phyloP scores from a whole-genome alignment of 2,888 invertebrate species.

The Nemotelus pantherinus region DNA sequence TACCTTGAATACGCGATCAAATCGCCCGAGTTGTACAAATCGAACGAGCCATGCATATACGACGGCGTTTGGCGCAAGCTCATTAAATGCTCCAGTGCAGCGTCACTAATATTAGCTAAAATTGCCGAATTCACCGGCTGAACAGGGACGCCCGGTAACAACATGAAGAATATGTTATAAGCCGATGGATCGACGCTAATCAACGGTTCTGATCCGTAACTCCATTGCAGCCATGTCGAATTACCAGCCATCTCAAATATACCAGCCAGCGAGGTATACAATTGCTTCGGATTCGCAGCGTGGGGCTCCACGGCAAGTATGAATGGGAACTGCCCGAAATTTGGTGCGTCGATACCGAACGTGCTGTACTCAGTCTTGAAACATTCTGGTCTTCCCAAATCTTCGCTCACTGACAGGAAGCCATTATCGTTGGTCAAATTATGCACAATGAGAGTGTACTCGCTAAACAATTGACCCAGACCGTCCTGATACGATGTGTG shows the following conservation, averaged over 20 bases:
- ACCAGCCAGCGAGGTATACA: slow-evolving; percentile 56
- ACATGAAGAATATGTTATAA: slow-evolving; percentile 74
- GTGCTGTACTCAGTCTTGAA: slow-evolving; percentile 56
- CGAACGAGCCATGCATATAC: slow-evolving; percentile 72
- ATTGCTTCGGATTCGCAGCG: slow-evolving; percentile 54
- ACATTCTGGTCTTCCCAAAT: slow-evolving; percentile 58
- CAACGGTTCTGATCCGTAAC: slow-evolving; percentile 56
- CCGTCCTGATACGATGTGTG: slow-evolving; percentile 73
- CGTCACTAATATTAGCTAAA: slow-evolving; percentile 53
- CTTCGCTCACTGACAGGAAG: slow-evolving; percentile 63
- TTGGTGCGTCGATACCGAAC: slow-evolving; percentile 61
- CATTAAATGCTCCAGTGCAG: slow-evolving; percentile 59
- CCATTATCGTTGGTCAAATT: slow-evolving; percentile 67
- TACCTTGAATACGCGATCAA: slow-evolving; percentile 79
- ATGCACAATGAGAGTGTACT: slow-evolving; percentile 72
- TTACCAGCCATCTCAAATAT: slow-evolving; percentile 56
- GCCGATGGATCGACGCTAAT: slow-evolving; percentile 60
- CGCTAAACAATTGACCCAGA: slow-evolving; percentile 69
- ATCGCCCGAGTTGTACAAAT: slow-evolving; percentile 63
- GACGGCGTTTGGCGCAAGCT: slow-evolving; percentile 68
- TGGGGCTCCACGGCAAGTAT: slow-evolving; percentile 52
- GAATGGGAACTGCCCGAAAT: slow-evolving; percentile 60
- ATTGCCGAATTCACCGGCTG: slow-evolving; percentile 60
- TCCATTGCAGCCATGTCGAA: slow-evolving; percentile 63
- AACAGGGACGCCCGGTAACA: slow-evolving; percentile 83